Percentiles rank a stretch among this genome's conserved stretches.
phyloP scores from a whole-genome alignment of 2,888 invertebrate genomes.

The Suillia variegata region DNA sequence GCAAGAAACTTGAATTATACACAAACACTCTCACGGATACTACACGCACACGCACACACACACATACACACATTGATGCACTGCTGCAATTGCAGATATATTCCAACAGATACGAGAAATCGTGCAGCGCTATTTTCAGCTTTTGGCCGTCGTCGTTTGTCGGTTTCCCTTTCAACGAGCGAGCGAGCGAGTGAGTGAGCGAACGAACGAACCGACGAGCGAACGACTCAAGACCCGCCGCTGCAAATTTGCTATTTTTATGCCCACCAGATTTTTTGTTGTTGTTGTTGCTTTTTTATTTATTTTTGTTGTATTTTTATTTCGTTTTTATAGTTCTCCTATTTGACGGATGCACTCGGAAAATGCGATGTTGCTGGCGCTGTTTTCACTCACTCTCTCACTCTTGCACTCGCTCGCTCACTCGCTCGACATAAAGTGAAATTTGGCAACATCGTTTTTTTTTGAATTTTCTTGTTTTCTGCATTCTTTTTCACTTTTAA shows the following conservation, averaged over 20 bases:
- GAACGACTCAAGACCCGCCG: not conserved
- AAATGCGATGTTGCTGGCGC: constrained; percentile 1
- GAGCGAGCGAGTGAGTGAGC: no score
- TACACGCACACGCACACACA: not conserved
- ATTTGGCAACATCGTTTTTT: not conserved
- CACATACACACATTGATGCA: no score
- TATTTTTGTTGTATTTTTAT: no score
- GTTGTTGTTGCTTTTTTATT: not conserved
- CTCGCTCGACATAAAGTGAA: not conserved
- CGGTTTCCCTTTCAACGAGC: constrained; percentile 4
- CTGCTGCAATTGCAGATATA: no score
- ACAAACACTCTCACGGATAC: constrained; percentile 7
- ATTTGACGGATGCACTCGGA: not conserved
- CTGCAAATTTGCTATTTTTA: not conserved
- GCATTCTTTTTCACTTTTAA: not conserved
- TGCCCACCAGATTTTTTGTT: not conserved
- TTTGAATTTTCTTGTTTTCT: no score
- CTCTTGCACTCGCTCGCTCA: no score
- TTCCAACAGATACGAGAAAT: not conserved
- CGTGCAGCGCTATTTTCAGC: not conserved
- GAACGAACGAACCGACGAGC: not conserved
- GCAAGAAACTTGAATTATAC: no score
- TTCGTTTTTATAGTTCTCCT: not conserved
- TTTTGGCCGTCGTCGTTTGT: not conserved
- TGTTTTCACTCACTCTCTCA: no score